These are phyloP conservation scores for Drosophila jambulina DNA, from an alignment of 1,140 invertebrate genomes.

Conservation along the genomic window DNA sequence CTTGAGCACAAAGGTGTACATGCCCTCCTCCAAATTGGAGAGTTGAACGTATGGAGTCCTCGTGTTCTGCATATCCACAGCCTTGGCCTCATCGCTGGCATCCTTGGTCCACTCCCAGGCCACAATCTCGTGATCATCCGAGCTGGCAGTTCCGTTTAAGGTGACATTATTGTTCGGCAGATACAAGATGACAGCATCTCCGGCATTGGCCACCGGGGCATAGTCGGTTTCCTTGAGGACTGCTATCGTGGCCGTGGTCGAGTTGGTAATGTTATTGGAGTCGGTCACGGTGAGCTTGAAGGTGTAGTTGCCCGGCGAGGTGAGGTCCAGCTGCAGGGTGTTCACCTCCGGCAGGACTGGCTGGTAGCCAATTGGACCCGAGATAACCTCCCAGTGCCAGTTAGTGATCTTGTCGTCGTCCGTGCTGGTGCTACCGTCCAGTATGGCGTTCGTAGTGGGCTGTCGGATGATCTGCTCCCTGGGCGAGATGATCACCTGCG, in stretches of 20 bases:
- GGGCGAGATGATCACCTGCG: constrained; percentile 94
- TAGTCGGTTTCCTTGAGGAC: constrained; percentile 97
- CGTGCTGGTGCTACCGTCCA: constrained; percentile 91
- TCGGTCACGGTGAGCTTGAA: constrained; percentile 97
- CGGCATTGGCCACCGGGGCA: constrained; percentile 97
- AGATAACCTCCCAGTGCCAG: constrained; percentile 96
- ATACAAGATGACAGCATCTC: constrained; percentile 95
- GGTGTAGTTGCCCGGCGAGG: constrained; percentile 95
- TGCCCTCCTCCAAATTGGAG: constrained; percentile 95
- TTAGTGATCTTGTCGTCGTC: constrained; percentile 94
- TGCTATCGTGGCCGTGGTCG: constrained; percentile 94
- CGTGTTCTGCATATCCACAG: constrained; percentile 97
- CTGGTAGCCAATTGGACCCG: constrained; percentile 94
- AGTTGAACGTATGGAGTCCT: constrained; percentile 92
- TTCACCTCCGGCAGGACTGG: constrained; percentile 91
- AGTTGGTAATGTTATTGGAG: constrained; percentile 94
- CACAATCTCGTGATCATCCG: constrained; percentile 96
- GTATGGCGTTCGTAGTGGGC: constrained; percentile 94
- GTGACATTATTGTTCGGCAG: constrained; percentile 95
- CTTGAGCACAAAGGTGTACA: constrained; percentile 97
- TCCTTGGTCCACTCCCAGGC: constrained; percentile 98
- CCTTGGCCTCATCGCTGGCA: constrained; percentile 91
- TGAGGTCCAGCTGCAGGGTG: constrained; percentile 93
- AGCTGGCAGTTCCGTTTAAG: constrained; percentile 95
- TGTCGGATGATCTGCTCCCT: constrained; percentile 93